Evolutionary conservation across 1,140 invertebrate genomes (phyloP), one percentile per base, ranked within the genome.

Genomic region (Dendroctonus ponderosae): DNA sequence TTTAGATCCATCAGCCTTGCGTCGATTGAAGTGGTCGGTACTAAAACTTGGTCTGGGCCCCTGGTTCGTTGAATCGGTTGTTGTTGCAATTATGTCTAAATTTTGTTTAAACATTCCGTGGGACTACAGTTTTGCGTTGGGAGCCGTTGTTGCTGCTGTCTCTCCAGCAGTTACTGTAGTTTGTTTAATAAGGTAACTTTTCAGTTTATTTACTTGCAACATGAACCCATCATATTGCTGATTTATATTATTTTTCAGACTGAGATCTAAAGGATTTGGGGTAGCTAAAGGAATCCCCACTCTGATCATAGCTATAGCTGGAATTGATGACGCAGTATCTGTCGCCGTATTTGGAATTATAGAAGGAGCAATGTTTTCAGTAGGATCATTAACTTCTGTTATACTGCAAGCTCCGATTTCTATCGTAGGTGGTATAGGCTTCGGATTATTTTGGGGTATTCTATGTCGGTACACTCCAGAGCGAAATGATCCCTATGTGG

Each of bases 161-260:
- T 96, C 95, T 0, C 95, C 96, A 0, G 96, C 96, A 7, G 94
- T 99, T 7, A 90, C 97, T 5, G 95, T 98, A 12, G 94, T 96
- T 0, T 91, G 90, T 70, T 83, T 98, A 49, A 88, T 98, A 72
- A 48, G 66, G 66, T 67, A 59, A 50, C 40, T 59, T 40, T 12
- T 56, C 11, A n/a, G 15, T 52, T 46, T 46, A 11, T 46, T 11
- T 1, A 12, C 26, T 52, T 14, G 14, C 8, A 15, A 6, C 50
- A 5, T 46, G 9, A 46, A 12, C 12, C 9, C 2, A 46, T 46
- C 44, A 46, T 46, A 12, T 2, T 3, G 15, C 11, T 6, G 50
- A 14, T 9, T 8, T 8, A 50, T 60, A 60, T n/a, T 44, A 38
- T 53, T 98, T 50, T 88, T 97, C 71, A 46, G 67, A 60, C 81